Conservation (phyloP, 2,888 invertebrate genomes). For the Rhingia campestris region DNA sequence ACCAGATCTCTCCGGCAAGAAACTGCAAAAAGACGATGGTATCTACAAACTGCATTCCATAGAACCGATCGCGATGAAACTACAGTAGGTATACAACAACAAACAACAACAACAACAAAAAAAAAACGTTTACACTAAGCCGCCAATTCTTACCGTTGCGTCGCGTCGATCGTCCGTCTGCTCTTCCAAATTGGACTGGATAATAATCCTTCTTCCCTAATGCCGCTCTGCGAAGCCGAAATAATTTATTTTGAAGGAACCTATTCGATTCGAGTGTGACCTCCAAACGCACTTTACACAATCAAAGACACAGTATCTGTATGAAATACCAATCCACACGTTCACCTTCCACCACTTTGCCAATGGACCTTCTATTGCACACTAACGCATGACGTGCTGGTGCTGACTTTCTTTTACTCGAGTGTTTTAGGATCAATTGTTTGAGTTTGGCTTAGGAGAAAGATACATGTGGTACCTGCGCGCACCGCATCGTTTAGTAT, state of each 20-base stretch:
- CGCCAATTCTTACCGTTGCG: background rate
- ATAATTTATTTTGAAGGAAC: conserved; percentile 7
- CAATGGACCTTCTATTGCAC: background rate
- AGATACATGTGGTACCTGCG: conserved; percentile 3
- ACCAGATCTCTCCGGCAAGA: conserved; percentile 44
- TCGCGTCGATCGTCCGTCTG: background rate
- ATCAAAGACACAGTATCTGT: conserved; percentile 16
- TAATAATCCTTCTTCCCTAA: background rate
- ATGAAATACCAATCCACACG: conserved; percentile 20
- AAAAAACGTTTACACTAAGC: background rate
- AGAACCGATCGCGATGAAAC: conserved; percentile 36
- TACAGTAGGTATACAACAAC: background rate
- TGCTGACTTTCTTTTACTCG: conserved; percentile 22
- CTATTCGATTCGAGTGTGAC: conserved; percentile 16
- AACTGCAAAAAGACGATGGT: conserved; percentile 40
- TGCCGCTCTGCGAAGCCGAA: conserved; percentile 1
- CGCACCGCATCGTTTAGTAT: conserved; percentile 5
- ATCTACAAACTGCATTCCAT: conserved; percentile 57
- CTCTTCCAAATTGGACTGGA: background rate
- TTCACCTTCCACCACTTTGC: conserved; percentile 22
- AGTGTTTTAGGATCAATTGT: conserved; percentile 34
- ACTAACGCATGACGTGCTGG: background rate
- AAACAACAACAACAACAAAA: background rate
- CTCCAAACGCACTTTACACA: conserved; percentile 39
- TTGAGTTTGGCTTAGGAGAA: conserved; percentile 5